Evolutionary conservation across 2,113 vertebrate species (phyloP), one percentile per base, ranked within the genome.

Genomic region (Cyphomyrus discorhynchus): DNA sequence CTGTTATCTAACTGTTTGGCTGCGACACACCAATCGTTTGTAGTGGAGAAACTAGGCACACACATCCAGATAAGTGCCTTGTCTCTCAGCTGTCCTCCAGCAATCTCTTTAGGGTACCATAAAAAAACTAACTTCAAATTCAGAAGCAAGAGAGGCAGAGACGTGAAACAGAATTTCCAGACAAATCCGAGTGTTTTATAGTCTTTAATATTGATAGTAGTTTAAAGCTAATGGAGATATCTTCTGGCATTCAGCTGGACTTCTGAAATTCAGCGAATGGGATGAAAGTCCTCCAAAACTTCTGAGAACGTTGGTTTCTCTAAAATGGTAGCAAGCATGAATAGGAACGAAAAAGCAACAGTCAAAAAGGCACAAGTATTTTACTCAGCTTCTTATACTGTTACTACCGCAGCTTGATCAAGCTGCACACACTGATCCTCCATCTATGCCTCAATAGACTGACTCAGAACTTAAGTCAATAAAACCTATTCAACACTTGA

Each of bases 241-340:
- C 35, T 45, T 45, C 77, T 9, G 77, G 19, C 3, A 42, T 39
- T 24, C 77, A 82, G 42, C 15, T 17, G 77, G 21, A 27, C 50
- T 56, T 87, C 47, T 56, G 85, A 13, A 87, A 49, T 45, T 98
- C 95, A 99, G 92, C 96, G 97, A n/a, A 98, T 0, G 0, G 98
- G 97, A 91, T 92, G 0, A 92, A 98, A 99, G 2, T 96, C 93
- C 91, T 99, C 97, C 82, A 96, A 50, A 35, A 98, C 92, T 89
- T 98, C 96, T 42, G 95, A 94, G 27, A 97, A 94, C 3, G 90
- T 97, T 92, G 91, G 98, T 92, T 94, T 97, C 1, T 97, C 98
- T 99, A 93, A 42, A 93, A 87, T 10, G 66, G 21, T 24, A 27
- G 27, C 42, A 47, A 92, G 93, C 89, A 3, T 9, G 77, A 89